phyloP scores from a whole-genome alignment of 2,888 invertebrate genomes.

The Sarcophaga carnaria region DNA sequence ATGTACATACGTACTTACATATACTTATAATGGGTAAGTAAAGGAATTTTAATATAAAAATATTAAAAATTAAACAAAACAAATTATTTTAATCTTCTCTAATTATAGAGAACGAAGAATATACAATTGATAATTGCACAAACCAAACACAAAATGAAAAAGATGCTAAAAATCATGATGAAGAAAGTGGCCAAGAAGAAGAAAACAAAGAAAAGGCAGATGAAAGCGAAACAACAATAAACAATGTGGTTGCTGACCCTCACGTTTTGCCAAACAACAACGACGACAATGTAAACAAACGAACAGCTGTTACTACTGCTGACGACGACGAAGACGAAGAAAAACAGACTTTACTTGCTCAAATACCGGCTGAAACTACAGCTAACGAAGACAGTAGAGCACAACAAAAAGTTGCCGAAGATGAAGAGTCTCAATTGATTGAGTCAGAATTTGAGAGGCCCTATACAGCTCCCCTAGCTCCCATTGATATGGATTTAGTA shows the following conservation, averaged over 20 bases:
- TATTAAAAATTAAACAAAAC: background rate
- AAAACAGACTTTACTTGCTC: constrained; percentile 11
- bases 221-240: constrained; percentile 14
- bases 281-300: constrained; percentile 56
- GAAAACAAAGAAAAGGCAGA: constrained; percentile 3
- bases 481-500: constrained; percentile 66
- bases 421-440: constrained; percentile 59
- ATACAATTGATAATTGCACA: background rate
- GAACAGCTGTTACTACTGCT: constrained; percentile 42
- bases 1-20: too few relatives aligned
- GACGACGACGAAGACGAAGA: constrained; percentile 30
- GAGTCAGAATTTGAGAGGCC: constrained; percentile 70
- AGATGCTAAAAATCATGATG: constrained; percentile 35
- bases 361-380: constrained; percentile 33
- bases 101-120: constrained; percentile 57
- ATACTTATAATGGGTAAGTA: constrained; percentile 58
- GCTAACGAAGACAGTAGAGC: constrained; percentile 2
- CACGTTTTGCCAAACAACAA: constrained; percentile 38
- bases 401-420: constrained; percentile 30
- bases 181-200: constrained; percentile 37
- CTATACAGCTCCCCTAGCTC: constrained; percentile 75
- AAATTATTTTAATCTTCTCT: constrained; percentile 25
- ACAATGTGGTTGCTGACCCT: constrained; percentile 34
- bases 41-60: constrained; percentile 31
- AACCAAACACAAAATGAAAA: constrained; percentile 23